These are phyloP conservation scores for Periparus ater DNA, from an alignment of 2,797 vertebrate species.

Conservation along the genomic window DNA sequence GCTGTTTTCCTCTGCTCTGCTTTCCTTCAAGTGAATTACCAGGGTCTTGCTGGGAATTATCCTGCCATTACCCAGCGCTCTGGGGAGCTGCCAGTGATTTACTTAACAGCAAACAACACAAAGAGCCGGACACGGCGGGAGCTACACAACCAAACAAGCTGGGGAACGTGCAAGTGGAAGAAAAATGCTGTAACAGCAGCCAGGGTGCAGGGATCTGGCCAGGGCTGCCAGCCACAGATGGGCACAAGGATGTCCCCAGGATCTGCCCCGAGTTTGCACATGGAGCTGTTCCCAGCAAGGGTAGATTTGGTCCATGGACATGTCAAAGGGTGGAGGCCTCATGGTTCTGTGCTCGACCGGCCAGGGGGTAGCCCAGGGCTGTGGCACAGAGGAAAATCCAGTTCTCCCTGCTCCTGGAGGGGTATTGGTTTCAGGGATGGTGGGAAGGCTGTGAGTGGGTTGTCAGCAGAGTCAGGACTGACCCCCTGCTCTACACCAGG, in stretches of 20 bases:
- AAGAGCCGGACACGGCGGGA: constrained; percentile 48
- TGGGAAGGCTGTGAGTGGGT: accelerated
- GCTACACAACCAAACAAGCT: constrained; percentile 17
- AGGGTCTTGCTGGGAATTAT: constrained; percentile 64
- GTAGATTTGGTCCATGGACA: background rate
- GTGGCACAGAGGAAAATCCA: background rate
- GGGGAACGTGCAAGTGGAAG: constrained; percentile 37
- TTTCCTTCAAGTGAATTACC: constrained; percentile 75
- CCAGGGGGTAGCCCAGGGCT: background rate
- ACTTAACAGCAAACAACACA: constrained; percentile 65
- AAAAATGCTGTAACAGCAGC: constrained; percentile 18
- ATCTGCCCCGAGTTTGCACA: background rate
- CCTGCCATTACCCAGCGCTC: constrained; percentile 65
- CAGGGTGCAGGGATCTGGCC: background rate
- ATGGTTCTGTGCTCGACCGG: accelerated
- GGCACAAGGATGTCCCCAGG: background rate
- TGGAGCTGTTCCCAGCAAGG: background rate
- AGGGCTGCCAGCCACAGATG: background rate
- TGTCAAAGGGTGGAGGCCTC: background rate
- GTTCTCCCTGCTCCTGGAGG: background rate
- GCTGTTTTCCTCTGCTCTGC: constrained; percentile 69
- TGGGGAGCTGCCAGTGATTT: constrained; percentile 68
- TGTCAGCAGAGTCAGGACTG: background rate
- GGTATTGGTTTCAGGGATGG: accelerated
- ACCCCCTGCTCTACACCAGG: background rate